Conservation (phyloP, 1,140 invertebrate species). For the Adoxophyes honmai region DNA sequence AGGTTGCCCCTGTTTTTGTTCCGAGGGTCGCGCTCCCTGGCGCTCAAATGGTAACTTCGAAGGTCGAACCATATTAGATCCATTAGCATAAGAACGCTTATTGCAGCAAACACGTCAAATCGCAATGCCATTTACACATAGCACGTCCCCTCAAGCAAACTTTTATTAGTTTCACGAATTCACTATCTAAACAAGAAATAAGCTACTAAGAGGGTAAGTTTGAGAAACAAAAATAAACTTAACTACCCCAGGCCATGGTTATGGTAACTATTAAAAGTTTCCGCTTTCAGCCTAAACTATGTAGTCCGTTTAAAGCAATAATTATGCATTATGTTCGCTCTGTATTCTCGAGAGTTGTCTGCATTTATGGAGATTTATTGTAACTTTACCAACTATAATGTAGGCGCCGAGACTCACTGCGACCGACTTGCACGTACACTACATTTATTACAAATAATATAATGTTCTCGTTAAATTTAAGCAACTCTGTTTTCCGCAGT, state of each 20-base stretch:
- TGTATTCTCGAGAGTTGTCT: constrained; percentile 23
- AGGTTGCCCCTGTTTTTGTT: background rate
- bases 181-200: background rate
- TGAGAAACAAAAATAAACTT: constrained; percentile 1
- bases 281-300: constrained; percentile 18
- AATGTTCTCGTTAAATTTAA: constrained; percentile 22
- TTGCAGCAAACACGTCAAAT: background rate
- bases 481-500: background rate
- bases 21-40: background rate
- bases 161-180: constrained; percentile 3
- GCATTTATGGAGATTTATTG: constrained; percentile 25
- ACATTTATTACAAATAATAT: constrained; percentile 26
- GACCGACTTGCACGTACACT: constrained; percentile 20
- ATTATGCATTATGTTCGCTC: constrained; percentile 24
- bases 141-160: too few relatives aligned
- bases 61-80: background rate
- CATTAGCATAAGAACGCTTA: constrained; percentile 11
- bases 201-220: background rate
- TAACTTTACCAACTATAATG: constrained; percentile 25
- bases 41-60: background rate
- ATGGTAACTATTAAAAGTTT: constrained; percentile 18
- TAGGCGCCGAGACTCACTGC: constrained; percentile 15
- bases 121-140: too few relatives aligned
- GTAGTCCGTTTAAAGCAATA: constrained; percentile 23
- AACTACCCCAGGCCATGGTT: constrained; percentile 2